These are phyloP conservation scores for Cosmia pyralina DNA, from an alignment of 2,888 invertebrate genomes.

Conservation along the genomic window DNA sequence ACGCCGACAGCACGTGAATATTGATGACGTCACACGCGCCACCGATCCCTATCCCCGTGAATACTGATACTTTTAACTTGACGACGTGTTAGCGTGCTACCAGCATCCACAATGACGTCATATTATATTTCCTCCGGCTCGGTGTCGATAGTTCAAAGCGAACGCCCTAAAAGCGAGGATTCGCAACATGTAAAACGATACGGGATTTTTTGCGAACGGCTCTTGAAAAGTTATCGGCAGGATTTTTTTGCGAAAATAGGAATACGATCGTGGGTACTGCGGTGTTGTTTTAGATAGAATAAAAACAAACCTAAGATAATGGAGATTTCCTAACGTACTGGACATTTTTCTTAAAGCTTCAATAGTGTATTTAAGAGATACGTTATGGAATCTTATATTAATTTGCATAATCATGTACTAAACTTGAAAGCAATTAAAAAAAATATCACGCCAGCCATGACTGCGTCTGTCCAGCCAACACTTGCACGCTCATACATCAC, in stretches of 20 bases:
- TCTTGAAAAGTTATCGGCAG: conserved; percentile 20
- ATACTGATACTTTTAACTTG: conserved; percentile 67
- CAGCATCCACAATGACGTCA: conserved; percentile 50
- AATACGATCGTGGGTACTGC: conserved; percentile 4
- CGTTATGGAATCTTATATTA: not conserved
- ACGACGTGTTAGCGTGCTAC: conserved; percentile 53
- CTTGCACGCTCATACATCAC: conserved; percentile 49
- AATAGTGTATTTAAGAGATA: not conserved
- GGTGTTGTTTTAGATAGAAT: not conserved
- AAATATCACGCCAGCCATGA: conserved; percentile 3
- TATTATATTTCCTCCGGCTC: conserved; percentile 48
- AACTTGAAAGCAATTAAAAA: conserved; percentile 13
- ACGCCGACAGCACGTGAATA: conserved; percentile 61
- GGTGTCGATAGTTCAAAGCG: conserved; percentile 45
- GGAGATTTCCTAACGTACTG: not conserved
- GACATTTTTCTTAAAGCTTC: not conserved
- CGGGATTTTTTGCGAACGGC: conserved; percentile 28
- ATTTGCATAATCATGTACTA: not conserved
- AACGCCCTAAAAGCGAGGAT: conserved; percentile 11
- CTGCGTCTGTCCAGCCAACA: conserved; percentile 14
- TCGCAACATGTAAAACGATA: conserved; percentile 41
- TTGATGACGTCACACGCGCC: conserved; percentile 62
- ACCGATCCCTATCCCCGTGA: conserved; percentile 53
- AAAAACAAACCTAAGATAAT: not conserved
- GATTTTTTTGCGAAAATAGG: conserved; percentile 25